Conservation (phyloP, 2,888 invertebrate species). For the Acrobeloides nanus region DNA sequence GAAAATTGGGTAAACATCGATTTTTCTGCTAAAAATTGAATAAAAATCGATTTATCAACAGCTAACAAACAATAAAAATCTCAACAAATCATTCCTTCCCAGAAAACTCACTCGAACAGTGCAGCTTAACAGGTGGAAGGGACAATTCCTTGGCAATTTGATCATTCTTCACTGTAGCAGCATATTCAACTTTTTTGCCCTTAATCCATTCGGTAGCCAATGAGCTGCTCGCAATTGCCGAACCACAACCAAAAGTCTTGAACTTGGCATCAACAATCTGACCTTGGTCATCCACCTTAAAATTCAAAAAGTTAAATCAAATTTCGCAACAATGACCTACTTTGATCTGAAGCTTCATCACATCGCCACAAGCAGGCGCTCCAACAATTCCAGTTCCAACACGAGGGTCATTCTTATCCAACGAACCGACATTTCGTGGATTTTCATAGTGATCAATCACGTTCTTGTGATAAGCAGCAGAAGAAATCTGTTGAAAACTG, state of each 20-base stretch:
- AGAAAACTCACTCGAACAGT: conserved; percentile 82
- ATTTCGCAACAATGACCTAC: conserved; percentile 19
- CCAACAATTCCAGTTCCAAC: conserved; percentile 95
- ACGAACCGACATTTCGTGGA: conserved; percentile 91
- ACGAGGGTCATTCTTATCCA: conserved; percentile 82
- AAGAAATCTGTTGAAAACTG: too few species aligned
- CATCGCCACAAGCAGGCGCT: conserved; percentile 98
- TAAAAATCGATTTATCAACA: too few species aligned
- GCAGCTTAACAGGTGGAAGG: conserved; percentile 95
- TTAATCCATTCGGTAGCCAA: conserved; percentile 93
- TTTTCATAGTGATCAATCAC: conserved; percentile 97
- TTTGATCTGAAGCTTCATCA: conserved; percentile 85
- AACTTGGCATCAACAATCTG: conserved; percentile 97
- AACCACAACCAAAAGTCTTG: conserved; percentile 98
- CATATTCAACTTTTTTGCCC: conserved; percentile 69
- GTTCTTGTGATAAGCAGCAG: conserved; percentile 49
- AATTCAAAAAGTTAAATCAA: too few species aligned
- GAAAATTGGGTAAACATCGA: too few species aligned
- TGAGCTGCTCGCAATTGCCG: conserved; percentile 95
- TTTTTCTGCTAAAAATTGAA: too few species aligned
- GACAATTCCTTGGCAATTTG: conserved; percentile 94
- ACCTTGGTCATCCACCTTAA: conserved; percentile 85
- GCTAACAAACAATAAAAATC: too few species aligned
- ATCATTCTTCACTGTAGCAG: conserved; percentile 81
- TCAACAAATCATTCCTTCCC: too few species aligned